phyloP scores from a whole-genome alignment of 2,888 invertebrate genomes.

The Ophion obscuratus region DNA sequence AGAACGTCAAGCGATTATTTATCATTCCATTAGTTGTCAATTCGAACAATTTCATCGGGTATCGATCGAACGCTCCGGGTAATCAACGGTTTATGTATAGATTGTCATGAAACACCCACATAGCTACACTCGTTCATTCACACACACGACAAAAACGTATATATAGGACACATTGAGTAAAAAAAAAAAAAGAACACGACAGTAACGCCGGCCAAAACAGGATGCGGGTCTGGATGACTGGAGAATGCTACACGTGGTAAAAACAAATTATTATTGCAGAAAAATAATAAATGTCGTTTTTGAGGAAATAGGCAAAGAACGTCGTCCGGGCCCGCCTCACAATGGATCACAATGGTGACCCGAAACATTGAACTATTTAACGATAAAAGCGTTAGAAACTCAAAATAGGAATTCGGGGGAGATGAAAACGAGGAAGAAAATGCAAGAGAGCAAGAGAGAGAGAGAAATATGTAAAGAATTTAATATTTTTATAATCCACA shows the following conservation, averaged over 20 bases:
- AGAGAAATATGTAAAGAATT: constrained; percentile 78
- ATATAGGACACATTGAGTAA: constrained; percentile 24
- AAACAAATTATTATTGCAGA: constrained; percentile 41
- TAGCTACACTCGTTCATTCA: constrained; percentile 43
- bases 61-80: constrained; percentile 50
- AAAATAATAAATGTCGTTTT: constrained; percentile 36
- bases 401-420: constrained; percentile 69
- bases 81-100: constrained; percentile 26
- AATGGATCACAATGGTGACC: constrained; percentile 86
- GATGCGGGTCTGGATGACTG: constrained; percentile 68
- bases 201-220: constrained; percentile 80
- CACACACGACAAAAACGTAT: constrained; percentile 23
- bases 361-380: constrained; percentile 83
- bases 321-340: constrained; percentile 79
- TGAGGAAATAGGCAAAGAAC: constrained; percentile 11
- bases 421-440: constrained; percentile 18
- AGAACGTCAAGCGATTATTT: background rate
- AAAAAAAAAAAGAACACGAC: constrained; percentile 62
- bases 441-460: constrained; percentile 1
- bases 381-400: constrained; percentile 70
- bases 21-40: background rate
- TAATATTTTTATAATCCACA: constrained; percentile 86
- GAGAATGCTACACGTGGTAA: constrained; percentile 49
- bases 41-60: background rate
- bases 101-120: constrained; percentile 28